These are phyloP conservation scores for Athetis lepigone DNA, from an alignment of 2,888 invertebrate genomes.

Conservation along the genomic window DNA sequence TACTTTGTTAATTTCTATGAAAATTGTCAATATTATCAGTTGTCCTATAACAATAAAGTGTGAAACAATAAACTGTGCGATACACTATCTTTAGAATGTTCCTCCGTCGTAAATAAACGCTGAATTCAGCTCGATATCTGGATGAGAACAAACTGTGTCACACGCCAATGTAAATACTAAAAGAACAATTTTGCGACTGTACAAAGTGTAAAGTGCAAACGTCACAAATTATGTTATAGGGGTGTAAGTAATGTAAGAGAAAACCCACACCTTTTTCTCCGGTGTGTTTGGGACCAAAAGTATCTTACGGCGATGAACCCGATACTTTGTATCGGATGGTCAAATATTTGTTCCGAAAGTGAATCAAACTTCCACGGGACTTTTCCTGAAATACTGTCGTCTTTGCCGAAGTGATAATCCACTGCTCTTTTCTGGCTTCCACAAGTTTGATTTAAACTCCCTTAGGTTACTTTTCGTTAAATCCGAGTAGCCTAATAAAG, in stretches of 20 bases:
- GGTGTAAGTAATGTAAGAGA: conserved; percentile 8
- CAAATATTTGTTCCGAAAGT: not conserved
- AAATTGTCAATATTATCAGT: conserved; percentile 50
- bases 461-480: not conserved
- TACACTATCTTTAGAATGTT: conserved; percentile 55
- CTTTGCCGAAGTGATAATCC: not conserved
- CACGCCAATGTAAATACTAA: conserved; percentile 65
- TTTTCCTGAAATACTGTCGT: not conserved
- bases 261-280: not conserved
- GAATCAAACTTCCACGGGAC: not conserved
- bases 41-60: conserved; percentile 57
- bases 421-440: not conserved
- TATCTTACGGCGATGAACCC: not conserved
- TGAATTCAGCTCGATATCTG: conserved; percentile 37
- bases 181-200: conserved; percentile 61
- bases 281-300: not conserved
- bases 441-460: not conserved
- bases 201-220: conserved; percentile 9
- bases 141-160: conserved; percentile 44
- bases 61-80: conserved; percentile 50
- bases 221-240: conserved; percentile 76
- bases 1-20: conserved; percentile 42
- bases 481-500: not conserved
- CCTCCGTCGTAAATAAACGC: conserved; percentile 48
- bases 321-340: not conserved